A percentile compares a stretch with the other conserved stretches of the same genome.
Conservation (phyloP, 2,113 vertebrate genomes). For the Myotis brandtii region DNA sequence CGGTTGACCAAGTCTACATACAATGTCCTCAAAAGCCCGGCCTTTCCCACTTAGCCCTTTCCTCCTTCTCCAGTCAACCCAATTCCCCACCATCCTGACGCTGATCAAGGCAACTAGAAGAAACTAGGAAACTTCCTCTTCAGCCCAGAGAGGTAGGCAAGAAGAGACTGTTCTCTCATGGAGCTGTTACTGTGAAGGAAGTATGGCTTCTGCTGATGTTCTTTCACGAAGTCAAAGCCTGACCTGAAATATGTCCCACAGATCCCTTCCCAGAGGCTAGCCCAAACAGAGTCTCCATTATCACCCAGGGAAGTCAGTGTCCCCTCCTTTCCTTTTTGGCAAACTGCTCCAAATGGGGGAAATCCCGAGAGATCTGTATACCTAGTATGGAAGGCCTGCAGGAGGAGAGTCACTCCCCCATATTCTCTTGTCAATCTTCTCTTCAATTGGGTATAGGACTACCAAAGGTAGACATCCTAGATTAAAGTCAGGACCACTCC, state of each 20-base stretch:
- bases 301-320: neutral
- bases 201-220: neutral
- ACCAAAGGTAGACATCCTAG: neutral
- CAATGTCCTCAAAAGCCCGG: neutral
- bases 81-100: neutral
- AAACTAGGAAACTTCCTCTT: neutral
- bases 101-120: neutral
- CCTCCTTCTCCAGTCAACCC: neutral
- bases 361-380: neutral
- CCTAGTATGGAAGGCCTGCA: neutral
- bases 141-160: neutral
- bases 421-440: neutral
- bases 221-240: neutral
- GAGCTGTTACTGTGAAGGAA: neutral
- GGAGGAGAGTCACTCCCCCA: neutral
- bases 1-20: neutral
- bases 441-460: neutral
- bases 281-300: neutral
- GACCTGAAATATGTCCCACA: neutral
- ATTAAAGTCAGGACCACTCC: neutral
- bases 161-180: neutral
- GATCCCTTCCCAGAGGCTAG: neutral
- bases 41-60: neutral
- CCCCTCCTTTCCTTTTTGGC: conserved; percentile 24
- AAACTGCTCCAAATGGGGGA: neutral